A percentile compares a stretch with the other conserved stretches of the same genome.
Conservation (phyloP, 2,113 vertebrate genomes). For the Zapus hudsonius region DNA sequence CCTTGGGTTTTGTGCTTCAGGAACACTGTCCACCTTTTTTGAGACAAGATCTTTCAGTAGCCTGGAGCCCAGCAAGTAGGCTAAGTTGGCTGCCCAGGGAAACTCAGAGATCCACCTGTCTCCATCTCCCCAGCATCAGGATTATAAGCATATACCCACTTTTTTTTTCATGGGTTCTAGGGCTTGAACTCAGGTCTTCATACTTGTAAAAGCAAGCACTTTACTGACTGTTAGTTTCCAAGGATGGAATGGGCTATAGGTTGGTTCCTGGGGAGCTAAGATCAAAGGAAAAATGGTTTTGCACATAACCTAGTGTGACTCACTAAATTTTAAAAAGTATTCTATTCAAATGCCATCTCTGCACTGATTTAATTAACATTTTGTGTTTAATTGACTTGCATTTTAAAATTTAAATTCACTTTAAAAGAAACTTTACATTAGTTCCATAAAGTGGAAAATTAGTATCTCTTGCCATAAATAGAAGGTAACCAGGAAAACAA, state of each 20-base stretch:
- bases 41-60: too few relatives aligned
- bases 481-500: conserved; percentile 16
- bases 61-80: too few relatives aligned
- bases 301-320: neutral
- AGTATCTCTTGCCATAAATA: neutral
- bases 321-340: neutral
- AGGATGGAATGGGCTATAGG: neutral
- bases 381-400: neutral
- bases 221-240: neutral
- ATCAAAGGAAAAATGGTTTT: neutral
- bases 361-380: neutral
- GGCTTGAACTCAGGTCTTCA: too few relatives aligned
- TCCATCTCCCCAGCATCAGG: too few relatives aligned
- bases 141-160: too few relatives aligned
- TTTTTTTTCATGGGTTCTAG: too few relatives aligned
- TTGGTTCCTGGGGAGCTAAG: neutral
- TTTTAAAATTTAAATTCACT: conserved; percentile 4
- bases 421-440: neutral
- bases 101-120: too few relatives aligned
- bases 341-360: neutral
- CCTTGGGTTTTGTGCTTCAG: too few relatives aligned
- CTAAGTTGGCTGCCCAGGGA: too few relatives aligned
- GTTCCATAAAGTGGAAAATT: neutral
- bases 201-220: too few relatives aligned
- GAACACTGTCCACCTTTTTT: too few relatives aligned